Evolutionary conservation across 2,888 invertebrate species (phyloP).

Genomic region (Callyntrura sp.): DNA sequence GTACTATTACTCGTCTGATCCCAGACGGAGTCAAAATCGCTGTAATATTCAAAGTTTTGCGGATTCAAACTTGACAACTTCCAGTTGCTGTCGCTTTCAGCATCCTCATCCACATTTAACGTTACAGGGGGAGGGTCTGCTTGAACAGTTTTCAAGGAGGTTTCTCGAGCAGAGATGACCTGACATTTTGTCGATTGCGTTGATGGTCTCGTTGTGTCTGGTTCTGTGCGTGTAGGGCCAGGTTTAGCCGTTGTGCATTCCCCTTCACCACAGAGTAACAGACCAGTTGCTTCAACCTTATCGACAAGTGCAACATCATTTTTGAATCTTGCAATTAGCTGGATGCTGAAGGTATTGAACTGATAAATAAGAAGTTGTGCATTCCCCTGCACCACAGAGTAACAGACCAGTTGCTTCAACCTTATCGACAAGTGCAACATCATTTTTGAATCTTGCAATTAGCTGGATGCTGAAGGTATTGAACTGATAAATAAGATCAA

Average conservation of each 20-base stretch:
- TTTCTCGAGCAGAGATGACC: no score
- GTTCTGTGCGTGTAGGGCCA: no score
- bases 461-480: slow-evolving; percentile 3
- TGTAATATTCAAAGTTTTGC: neutral
- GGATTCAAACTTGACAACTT: neutral
- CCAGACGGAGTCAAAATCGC: neutral
- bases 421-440: slow-evolving; percentile 42
- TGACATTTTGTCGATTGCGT: no score
- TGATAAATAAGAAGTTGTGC: no score
- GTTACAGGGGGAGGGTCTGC: no score
- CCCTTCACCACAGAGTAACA: neutral
- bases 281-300: slow-evolving; percentile 16
- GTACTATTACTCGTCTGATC: neutral
- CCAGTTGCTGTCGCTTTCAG: neutral
- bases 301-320: slow-evolving; percentile 41
- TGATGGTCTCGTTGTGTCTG: no score
- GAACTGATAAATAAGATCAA: slow-evolving; percentile 30
- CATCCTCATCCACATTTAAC: neutral
- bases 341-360: slow-evolving; percentile 24
- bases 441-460: slow-evolving; percentile 33
- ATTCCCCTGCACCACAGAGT: slow-evolving; percentile 2
- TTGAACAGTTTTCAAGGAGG: no score
- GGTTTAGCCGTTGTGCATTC: neutral
- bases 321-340: slow-evolving; percentile 37
- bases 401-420: slow-evolving; percentile 4